These are phyloP conservation scores for Schlechtendalia chinensis DNA, from an alignment of 1,140 invertebrate species.

Conservation along the genomic window DNA sequence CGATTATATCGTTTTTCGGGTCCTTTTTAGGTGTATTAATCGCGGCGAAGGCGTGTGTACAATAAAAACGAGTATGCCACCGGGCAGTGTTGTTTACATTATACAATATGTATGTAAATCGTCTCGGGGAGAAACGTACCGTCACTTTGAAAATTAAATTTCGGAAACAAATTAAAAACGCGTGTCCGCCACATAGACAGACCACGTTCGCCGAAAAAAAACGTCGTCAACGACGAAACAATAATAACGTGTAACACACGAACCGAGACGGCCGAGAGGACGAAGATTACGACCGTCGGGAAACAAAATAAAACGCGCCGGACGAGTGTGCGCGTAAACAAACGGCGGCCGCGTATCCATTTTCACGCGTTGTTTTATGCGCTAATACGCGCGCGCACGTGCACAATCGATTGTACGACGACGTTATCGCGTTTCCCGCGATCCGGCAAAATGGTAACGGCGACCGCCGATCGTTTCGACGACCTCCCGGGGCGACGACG, in stretches of 20 bases:
- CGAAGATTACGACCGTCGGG: background rate
- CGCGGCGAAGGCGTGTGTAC: background rate
- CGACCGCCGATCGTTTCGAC: background rate
- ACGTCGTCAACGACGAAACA: too few species aligned
- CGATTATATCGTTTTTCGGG: constrained; percentile 15
- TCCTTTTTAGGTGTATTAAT: background rate
- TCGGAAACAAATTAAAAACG: background rate
- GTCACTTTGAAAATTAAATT: constrained; percentile 11
- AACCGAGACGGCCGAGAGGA: background rate
- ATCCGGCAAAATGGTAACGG: too few species aligned
- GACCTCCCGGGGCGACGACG: background rate
- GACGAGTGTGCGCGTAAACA: too few species aligned
- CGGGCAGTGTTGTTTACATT: background rate
- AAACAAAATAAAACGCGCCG: background rate
- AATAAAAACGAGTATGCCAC: too few species aligned
- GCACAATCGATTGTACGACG: background rate
- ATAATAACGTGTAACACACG: background rate
- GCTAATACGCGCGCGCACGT: background rate
- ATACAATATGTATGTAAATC: background rate
- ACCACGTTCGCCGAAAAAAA: background rate
- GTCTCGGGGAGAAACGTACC: background rate
- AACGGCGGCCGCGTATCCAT: too few species aligned
- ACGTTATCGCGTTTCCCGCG: too few species aligned
- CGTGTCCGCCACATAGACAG: too few species aligned
- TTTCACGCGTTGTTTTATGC: background rate